phyloP scores from a whole-genome alignment of 2,797 vertebrate species.

The Pogonophryne albipinna region DNA sequence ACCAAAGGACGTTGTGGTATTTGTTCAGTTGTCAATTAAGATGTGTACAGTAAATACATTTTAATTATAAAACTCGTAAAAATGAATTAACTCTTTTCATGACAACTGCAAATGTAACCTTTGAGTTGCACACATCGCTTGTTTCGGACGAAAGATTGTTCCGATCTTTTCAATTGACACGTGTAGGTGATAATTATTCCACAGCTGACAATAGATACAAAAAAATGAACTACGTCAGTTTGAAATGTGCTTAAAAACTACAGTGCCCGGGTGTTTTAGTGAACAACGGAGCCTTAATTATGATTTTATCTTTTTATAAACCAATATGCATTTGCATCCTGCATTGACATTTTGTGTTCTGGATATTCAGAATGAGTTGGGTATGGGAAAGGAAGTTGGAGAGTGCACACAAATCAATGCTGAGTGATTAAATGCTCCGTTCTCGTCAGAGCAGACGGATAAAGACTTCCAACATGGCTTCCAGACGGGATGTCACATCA shows the following conservation, averaged over 20 bases:
- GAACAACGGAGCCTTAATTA: too few species aligned
- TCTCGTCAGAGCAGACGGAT: background rate
- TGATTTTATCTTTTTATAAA: background rate
- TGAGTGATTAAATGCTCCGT: constrained; percentile 3
- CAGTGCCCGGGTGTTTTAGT: background rate
- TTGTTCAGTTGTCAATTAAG: too few species aligned
- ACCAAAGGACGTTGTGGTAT: too few species aligned
- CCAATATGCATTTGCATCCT: too few species aligned
- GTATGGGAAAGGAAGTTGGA: background rate
- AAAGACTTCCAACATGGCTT: constrained; percentile 26
- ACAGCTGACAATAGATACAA: background rate
- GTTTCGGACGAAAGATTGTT: too few species aligned
- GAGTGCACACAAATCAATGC: background rate
- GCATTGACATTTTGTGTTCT: background rate
- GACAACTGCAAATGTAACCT: too few species aligned
- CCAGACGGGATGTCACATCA: constrained; percentile 23
- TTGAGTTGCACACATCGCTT: too few species aligned
- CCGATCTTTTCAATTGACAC: too few species aligned
- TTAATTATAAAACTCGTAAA: too few species aligned
- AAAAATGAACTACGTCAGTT: background rate
- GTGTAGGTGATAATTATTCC: too few species aligned
- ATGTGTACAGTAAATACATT: too few species aligned
- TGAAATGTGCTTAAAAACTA: background rate
- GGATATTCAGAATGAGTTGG: background rate
- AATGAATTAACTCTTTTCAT: too few species aligned